phyloP scores from a whole-genome alignment of 2,797 vertebrate species.

The Acanthiza pusilla region DNA sequence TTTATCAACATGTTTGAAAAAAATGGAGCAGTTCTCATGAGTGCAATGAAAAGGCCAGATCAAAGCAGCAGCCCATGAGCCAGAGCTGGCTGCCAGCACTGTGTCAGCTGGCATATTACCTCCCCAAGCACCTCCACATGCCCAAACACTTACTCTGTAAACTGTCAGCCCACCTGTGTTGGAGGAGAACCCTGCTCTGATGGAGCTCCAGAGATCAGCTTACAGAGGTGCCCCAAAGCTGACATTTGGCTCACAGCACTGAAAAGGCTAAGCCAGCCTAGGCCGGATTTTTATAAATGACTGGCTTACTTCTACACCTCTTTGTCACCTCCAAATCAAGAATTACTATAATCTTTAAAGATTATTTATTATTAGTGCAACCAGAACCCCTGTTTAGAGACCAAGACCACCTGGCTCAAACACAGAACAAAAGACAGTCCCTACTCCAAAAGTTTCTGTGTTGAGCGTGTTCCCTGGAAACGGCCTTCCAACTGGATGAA shows the following conservation, averaged over 20 bases:
- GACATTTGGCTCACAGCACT: neutral
- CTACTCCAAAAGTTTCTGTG: neutral
- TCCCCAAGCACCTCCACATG: neutral
- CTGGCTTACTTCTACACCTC: slow-evolving; percentile 15
- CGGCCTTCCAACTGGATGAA: neutral
- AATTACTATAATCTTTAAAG: slow-evolving; percentile 24
- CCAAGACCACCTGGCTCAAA: neutral
- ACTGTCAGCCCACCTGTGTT: slow-evolving; percentile 34
- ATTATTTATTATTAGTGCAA: slow-evolving; percentile 9
- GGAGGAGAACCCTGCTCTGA: neutral
- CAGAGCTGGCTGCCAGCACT: slow-evolving; percentile 17
- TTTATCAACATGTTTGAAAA: slow-evolving; percentile 34
- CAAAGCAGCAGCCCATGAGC: slow-evolving; percentile 33
- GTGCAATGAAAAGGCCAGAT: slow-evolving; percentile 20
- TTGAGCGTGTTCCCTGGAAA: neutral
- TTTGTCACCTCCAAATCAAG: slow-evolving; percentile 19
- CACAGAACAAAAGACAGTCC: neutral
- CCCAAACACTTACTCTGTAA: slow-evolving; percentile 39
- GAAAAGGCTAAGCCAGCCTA: neutral
- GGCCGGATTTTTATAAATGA: neutral
- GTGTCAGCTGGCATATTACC: slow-evolving; percentile 25
- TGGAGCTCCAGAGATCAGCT: neutral
- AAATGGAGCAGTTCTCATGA: neutral
- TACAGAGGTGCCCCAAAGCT: neutral
- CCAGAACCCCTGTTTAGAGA: slow-evolving; percentile 3